Evolutionary conservation across 2,888 invertebrate species (phyloP), one percentile per base, ranked within the genome.

Genomic region (Ptycholaimellus sp.): DNA sequence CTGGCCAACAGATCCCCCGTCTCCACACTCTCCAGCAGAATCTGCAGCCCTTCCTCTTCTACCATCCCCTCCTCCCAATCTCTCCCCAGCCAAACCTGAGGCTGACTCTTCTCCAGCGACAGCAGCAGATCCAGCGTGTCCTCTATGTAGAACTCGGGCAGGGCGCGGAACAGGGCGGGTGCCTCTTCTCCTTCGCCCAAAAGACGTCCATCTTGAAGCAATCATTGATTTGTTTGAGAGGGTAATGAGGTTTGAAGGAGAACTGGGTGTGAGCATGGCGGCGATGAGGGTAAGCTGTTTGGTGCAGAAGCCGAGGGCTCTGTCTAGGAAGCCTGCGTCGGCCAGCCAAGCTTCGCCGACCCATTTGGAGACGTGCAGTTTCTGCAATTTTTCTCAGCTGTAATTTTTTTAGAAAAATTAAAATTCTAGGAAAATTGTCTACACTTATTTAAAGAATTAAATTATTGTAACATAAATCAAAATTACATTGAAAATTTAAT

Each of bases 91-190:
- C n/a, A n/a, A n/a, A 32, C 35, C 16, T 39, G 13, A 18, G 19
- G 18, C 20, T 22, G 32, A 18, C 18, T 38, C 80, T 82, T 82
- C 53, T 87, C 70, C 3, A 78, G 72, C 58, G 87, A 85, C 23
- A 85, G 70, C 53, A 90, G 69, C 62, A 90, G 82, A 62, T 93
- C 90, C 11, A 90, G 83, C 49, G 90, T 76, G 59, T 93, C 90
- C 63, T 93, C 93, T 48, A 93, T 73, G 60, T 83, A 66, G 77
- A 85, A 90, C 66, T 93, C 90, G 29, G 93, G 93, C 56, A 82
- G 68, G 50, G 85, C 80, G 37, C 75, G 72, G 67, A 87, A 90
- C 49, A 74, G 69, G 48, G 70, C 68, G 14, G 76, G 71, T 34
- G 73, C 66, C 46, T 70, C 70, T 27, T 68, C 41, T 1, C 63